Percentiles rank a stretch among this genome's conserved stretches.
Conservation (phyloP, 2,113 vertebrate genomes). For the Corythoichthys intestinalis region DNA sequence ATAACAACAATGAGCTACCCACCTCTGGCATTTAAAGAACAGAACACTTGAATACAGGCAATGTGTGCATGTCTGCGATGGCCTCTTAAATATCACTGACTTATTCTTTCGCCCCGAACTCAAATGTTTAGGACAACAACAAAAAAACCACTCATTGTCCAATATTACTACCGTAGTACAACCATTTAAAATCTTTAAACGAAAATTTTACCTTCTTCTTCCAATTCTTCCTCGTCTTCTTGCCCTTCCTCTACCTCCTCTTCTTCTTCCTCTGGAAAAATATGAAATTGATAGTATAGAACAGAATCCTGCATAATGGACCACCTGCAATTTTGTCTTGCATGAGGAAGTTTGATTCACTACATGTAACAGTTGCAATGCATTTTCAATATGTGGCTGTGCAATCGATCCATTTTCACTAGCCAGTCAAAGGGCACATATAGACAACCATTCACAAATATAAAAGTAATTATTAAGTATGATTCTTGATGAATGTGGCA, state of each 20-base stretch:
- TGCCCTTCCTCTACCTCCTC: constrained; percentile 30
- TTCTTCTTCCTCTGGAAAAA: constrained; percentile 46
- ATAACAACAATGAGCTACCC: constrained; percentile 28
- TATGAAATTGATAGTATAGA: constrained; percentile 9
- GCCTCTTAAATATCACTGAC: neutral
- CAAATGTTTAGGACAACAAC: neutral
- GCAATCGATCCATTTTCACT: neutral
- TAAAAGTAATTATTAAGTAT: too few species aligned
- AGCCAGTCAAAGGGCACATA: neutral
- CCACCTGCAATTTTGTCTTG: neutral
- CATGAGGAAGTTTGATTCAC: neutral
- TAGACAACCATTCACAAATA: neutral
- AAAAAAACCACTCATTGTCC: neutral
- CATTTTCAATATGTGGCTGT: neutral
- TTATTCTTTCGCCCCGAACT: neutral
- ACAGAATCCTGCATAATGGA: neutral
- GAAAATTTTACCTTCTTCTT: constrained; percentile 46
- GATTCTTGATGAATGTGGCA: too few species aligned
- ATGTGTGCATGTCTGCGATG: constrained; percentile 2
- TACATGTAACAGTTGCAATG: neutral
- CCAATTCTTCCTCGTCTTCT: constrained; percentile 24
- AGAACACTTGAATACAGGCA: constrained; percentile 11
- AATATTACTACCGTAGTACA: neutral
- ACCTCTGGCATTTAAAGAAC: constrained; percentile 31
- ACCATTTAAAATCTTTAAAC: neutral